phyloP scores from a whole-genome alignment of 2,888 invertebrate species.

The Thereva unica region DNA sequence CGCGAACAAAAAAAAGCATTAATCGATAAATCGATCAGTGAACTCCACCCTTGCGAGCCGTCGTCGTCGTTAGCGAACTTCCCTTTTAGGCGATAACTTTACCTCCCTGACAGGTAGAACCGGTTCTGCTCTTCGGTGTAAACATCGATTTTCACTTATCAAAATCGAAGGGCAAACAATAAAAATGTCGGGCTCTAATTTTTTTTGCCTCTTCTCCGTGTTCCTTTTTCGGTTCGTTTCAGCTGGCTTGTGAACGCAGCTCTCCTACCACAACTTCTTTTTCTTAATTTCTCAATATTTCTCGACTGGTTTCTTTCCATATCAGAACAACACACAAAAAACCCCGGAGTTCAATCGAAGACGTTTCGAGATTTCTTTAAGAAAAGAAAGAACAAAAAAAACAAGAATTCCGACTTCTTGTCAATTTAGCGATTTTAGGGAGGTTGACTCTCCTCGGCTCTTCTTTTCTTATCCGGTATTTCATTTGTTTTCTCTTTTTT shows the following conservation, averaged over 20 bases:
- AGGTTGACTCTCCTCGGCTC: not conserved
- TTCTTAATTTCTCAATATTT: constrained; percentile 6
- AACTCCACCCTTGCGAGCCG: constrained; percentile 30
- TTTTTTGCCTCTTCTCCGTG: not conserved
- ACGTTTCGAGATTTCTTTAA: not conserved
- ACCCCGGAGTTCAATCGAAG: not conserved
- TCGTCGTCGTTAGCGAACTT: constrained; percentile 13
- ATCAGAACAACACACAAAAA: constrained; percentile 11
- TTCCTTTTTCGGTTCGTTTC: not conserved
- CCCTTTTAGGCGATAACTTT: not conserved
- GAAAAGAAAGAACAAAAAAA: not conserved
- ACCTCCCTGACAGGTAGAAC: constrained; percentile 8
- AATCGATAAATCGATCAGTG: constrained; percentile 39
- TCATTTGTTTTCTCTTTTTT: constrained; percentile 22
- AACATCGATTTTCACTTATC: constrained; percentile 37
- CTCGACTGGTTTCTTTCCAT: not conserved
- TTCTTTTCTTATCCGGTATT: not conserved
- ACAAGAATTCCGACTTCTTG: constrained; percentile 6
- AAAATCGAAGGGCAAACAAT: constrained; percentile 34
- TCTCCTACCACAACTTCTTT: not conserved
- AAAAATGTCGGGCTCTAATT: constrained; percentile 31
- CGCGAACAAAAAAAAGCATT: not conserved
- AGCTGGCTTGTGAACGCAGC: not conserved
- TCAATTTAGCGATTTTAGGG: not conserved
- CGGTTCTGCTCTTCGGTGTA: constrained; percentile 12